Evolutionary conservation across 2,113 vertebrate species (phyloP), one percentile per base, ranked within the genome.

Genomic region (Cavia aperea): DNA sequence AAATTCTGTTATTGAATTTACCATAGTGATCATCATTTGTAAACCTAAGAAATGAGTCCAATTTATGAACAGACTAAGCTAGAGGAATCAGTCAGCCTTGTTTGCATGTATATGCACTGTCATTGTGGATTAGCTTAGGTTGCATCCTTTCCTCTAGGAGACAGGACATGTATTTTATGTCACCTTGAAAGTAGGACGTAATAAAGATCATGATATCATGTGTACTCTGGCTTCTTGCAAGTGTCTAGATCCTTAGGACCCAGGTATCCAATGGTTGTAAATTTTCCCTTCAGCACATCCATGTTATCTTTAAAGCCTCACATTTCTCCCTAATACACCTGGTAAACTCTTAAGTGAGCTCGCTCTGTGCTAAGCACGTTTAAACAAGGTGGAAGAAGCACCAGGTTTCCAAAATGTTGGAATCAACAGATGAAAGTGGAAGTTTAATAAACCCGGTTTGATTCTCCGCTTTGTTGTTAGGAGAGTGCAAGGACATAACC

Each of bases 1-100:
- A 95, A 89, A 68, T 94, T 92, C 75, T 56, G 14, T 96, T 96
- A 87, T 87, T 94, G 95, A 96, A 95, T 91, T 96, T 88, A 31
- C 96, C 77, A 87, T 82, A 84, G 75, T 92, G 87, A 94, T 96
- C 95, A 92, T 95, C 43, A 0, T 96, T 94, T 94, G 88, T 93
- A 84, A 88, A 66, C 88, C 92, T 93, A 73, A 96, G 92, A 94
- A 96, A 63, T 88, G 4, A 96, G 81, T 90, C 96, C 73, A 81
- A 1, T 94, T 96, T 93, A 75, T 46, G 36, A 68, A 78, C 21
- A 95, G 39, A n/a, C 39, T 43, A 75, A 75, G 58, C 94, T 81
- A 43, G 70, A 93, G 77, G 87, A 63, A 72, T 81, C 77, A 91
- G 33, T 60, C 16, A 72, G 60, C 60, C 82, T 94, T 13, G 0